Evolutionary conservation across 1,140 invertebrate species (phyloP).

Genomic region (Pseudomyrmex sp.): DNA sequence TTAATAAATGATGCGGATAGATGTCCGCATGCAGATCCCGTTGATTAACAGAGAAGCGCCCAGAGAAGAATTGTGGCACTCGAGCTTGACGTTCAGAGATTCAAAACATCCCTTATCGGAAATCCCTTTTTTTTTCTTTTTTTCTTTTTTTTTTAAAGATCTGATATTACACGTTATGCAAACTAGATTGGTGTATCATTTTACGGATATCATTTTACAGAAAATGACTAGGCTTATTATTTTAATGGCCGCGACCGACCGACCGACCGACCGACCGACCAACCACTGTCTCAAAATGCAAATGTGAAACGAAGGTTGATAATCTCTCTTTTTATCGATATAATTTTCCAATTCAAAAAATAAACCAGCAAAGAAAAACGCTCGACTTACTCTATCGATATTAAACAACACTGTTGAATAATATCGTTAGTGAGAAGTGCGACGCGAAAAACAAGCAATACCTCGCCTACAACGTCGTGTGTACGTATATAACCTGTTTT

Average conservation of each 20-base stretch:
- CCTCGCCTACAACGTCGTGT: no score
- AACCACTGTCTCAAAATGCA: constrained; percentile 30
- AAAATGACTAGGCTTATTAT: constrained; percentile 60
- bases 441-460: background rate
- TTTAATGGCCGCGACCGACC: constrained; percentile 49
- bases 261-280: constrained; percentile 16
- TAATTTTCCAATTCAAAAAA: background rate
- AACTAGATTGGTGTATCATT: constrained; percentile 16
- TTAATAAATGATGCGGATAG: constrained; percentile 48
- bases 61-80: background rate
- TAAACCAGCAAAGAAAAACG: background rate
- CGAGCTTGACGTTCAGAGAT: constrained; percentile 42
- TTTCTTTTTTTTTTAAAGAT: background rate
- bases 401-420: no score
- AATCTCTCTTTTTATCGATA: constrained; percentile 14
- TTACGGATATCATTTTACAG: constrained; percentile 58
- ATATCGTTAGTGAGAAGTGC: background rate
- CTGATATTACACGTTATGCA: constrained; percentile 34
- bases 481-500: no score
- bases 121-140: background rate
- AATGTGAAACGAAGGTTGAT: constrained; percentile 28
- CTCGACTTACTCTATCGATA: no score
- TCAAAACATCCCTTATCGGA: constrained; percentile 41
- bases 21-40: background rate
- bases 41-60: constrained; percentile 57